phyloP scores from a whole-genome alignment of 1,140 invertebrate species.

The Listronotus oregonensis region DNA sequence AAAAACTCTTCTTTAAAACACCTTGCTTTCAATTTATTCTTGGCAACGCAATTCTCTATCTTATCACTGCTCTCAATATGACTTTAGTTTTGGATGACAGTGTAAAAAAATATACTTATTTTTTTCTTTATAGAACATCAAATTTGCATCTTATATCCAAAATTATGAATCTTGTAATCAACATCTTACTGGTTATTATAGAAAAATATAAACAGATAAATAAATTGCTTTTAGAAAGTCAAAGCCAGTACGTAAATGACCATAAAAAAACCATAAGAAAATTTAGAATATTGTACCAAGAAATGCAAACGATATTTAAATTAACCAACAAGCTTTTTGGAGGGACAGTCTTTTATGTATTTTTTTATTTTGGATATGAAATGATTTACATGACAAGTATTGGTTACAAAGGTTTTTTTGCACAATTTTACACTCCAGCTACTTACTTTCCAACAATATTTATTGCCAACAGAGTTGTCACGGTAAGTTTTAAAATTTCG shows the following conservation, averaged over 20 bases:
- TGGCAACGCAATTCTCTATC: not conserved
- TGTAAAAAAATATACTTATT: not conserved
- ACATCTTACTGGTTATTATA: not conserved
- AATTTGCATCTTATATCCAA: not conserved
- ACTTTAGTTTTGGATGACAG: not conserved
- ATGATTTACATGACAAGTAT: not conserved
- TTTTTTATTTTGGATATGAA: conserved; percentile 5
- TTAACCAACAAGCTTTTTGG: not conserved
- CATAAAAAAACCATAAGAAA: not conserved
- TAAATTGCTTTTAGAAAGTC: not conserved
- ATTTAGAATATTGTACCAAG: not conserved
- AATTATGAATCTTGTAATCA: not conserved
- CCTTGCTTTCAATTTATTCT: not conserved
- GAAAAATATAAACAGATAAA: not conserved
- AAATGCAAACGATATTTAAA: not conserved
- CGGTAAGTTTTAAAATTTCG: too few species aligned
- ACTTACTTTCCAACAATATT: too few species aligned
- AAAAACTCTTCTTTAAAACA: not conserved
- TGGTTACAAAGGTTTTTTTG: too few species aligned
- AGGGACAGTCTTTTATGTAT: not conserved
- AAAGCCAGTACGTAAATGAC: not conserved
- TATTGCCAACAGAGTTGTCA: too few species aligned
- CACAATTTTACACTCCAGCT: too few species aligned
- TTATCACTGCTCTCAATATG: not conserved
- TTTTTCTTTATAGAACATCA: conserved; percentile 1